phyloP scores from a whole-genome alignment of 2,888 invertebrate genomes.

The Ditula angustiorana region DNA sequence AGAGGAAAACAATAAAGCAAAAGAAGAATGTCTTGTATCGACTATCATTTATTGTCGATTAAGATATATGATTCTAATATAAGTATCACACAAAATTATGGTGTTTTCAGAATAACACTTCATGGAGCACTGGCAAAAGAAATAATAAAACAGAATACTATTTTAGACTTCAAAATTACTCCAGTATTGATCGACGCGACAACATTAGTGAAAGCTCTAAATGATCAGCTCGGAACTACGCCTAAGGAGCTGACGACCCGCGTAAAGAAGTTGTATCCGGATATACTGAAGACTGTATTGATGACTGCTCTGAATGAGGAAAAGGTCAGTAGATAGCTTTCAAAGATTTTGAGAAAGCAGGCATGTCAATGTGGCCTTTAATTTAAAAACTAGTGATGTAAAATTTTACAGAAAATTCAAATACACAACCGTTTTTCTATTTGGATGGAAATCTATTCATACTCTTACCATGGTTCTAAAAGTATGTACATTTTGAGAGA shows the following conservation, averaged over 20 bases:
- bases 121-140: slow-evolving; percentile 79
- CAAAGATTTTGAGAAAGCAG: too few species aligned
- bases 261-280: slow-evolving; percentile 61
- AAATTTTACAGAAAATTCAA: neutral
- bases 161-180: slow-evolving; percentile 71
- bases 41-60: too few species aligned
- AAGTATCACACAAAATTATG: too few species aligned
- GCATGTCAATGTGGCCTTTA: too few species aligned
- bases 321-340: slow-evolving; percentile 62
- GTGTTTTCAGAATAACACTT: slow-evolving; percentile 66
- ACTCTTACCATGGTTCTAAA: too few species aligned
- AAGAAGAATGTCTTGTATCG: too few species aligned
- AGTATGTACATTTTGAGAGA: neutral
- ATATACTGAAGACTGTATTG: slow-evolving; percentile 61
- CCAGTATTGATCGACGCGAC: slow-evolving; percentile 66
- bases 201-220: slow-evolving; percentile 62
- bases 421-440: too few species aligned
- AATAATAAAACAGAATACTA: slow-evolving; percentile 72
- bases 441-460: too few species aligned
- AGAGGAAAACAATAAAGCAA: too few species aligned
- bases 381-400: neutral
- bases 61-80: too few species aligned
- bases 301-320: slow-evolving; percentile 68
- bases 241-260: slow-evolving; percentile 51
- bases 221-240: slow-evolving; percentile 60